Evolutionary conservation across 2,797 vertebrate genomes (phyloP).

Genomic region (Echiichthys vipera): DNA sequence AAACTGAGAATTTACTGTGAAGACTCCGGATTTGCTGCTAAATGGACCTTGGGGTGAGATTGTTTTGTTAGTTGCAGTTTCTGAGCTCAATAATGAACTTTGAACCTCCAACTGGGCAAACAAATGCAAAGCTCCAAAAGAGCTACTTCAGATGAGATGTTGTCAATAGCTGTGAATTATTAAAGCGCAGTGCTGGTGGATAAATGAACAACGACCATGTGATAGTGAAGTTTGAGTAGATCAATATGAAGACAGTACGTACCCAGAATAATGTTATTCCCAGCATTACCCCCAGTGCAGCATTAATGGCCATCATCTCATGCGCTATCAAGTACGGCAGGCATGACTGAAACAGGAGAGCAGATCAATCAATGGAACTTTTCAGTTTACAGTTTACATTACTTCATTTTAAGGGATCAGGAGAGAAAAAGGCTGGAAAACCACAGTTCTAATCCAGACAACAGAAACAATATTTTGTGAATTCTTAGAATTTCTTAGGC

Average conservation of each 20-base stretch:
- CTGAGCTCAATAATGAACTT: not conserved
- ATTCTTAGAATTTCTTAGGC: not conserved
- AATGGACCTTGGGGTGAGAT: not conserved
- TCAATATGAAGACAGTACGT: conserved; percentile 20
- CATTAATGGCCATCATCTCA: rapidly evolving
- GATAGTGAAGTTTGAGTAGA: not conserved
- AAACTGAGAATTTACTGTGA: not conserved
- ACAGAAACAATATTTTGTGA: not conserved
- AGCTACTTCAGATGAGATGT: not conserved
- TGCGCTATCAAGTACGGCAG: not conserved
- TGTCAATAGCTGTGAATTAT: not conserved
- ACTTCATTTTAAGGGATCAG: not conserved
- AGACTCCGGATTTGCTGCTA: not conserved
- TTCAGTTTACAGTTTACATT: not conserved
- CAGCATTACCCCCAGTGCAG: not conserved
- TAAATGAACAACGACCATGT: not conserved
- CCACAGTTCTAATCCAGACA: not conserved
- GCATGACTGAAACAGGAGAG: conserved; percentile 61
- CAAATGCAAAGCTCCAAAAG: not conserved
- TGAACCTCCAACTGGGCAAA: not conserved
- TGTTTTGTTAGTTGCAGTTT: not conserved
- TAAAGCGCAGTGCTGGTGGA: not conserved
- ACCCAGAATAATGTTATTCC: conserved; percentile 57
- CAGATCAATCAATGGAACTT: not conserved
- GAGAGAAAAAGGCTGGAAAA: not conserved